Evolutionary conservation across 2,888 invertebrate species (phyloP), one percentile per base, ranked within the genome.

Genomic region (Tillus elongatus): DNA sequence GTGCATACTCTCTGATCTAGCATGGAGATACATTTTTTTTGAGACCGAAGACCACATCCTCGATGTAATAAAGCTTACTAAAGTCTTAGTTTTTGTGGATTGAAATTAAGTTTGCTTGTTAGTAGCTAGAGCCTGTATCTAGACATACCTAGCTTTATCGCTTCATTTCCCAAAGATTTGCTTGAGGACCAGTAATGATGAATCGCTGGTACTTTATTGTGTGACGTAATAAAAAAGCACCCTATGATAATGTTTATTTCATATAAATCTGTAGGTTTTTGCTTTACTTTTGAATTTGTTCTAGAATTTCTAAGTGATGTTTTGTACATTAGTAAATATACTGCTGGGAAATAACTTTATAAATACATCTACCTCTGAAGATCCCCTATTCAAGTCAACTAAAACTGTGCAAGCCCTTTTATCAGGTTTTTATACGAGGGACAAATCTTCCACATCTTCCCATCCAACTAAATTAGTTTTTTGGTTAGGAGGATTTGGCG

Each of bases 341-440:
- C 24, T 19, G 6, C n/a, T 19, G 6, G 24, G 24, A 19, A 19
- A 19, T n/a, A 19, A n/a, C n/a, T 19, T 19, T n/a, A 19, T 8
- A 19, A 19, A 19, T n/a, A 19, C n/a, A 8, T 19, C 24, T n/a
- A 6, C 6, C 24, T 19, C 24, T 19, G 24, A 19, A 19, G 24
- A 19, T 19, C 24, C 24, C 24, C 24, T 19, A 19, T 19, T 19
- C 24, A 19, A 19, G n/a, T 19, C 24, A 19, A n/a, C 24, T 19
- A 6, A 8, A 19, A 19, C n/a, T 19, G 24, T 19, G 24, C 24
- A 19, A 8, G n/a, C 24, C 6, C n/a, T n/a, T 19, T 6, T 19
- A 19, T 19, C 24, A 8, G 24, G 24, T 19, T 19, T 19, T 19
- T n/a, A 19, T 8, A 19, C 24, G 24, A 19, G 24, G 24, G 6